A percentile compares a stretch with the other conserved stretches of the same genome.
Evolutionary conservation across 2,888 invertebrate genomes (phyloP).

Genomic region (Pasiphila rectangulata): DNA sequence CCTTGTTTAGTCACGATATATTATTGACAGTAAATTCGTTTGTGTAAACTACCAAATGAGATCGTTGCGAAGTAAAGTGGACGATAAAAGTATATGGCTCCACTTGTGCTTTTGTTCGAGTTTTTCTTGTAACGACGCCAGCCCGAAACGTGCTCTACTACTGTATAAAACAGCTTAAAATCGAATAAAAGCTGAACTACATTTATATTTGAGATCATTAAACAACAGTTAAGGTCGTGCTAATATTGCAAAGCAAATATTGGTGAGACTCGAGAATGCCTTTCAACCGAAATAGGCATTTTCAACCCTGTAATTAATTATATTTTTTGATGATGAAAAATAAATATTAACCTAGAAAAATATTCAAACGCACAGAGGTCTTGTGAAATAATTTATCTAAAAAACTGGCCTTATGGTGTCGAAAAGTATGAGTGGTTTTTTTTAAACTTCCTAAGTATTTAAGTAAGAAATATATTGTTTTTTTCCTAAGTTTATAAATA

Average conservation of each 20-base stretch:
- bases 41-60: slow-evolving; percentile 26
- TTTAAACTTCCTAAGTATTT: no score
- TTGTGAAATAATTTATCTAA: no score
- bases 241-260: slow-evolving; percentile 9
- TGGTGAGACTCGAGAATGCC: no score
- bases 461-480: no score
- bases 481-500: no score
- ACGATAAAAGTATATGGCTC: slow-evolving; percentile 23
- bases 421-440: no score
- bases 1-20: slow-evolving; percentile 11
- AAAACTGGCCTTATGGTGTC: no score
- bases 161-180: slow-evolving; percentile 6
- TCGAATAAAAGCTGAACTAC: neutral
- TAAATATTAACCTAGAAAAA: no score
- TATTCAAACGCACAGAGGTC: no score
- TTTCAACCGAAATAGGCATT: no score
- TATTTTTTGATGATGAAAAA: no score
- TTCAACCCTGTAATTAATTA: no score
- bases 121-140: slow-evolving; percentile 9
- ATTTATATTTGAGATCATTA: slow-evolving; percentile 10
- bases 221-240: slow-evolving; percentile 11
- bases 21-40: slow-evolving; percentile 26
- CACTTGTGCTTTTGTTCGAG: slow-evolving; percentile 15
- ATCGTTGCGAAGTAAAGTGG: slow-evolving; percentile 24
- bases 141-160: slow-evolving; percentile 14